phyloP scores from a whole-genome alignment of 53 echinoderm and acorn worm species.

The Paelopatides confundens region DNA sequence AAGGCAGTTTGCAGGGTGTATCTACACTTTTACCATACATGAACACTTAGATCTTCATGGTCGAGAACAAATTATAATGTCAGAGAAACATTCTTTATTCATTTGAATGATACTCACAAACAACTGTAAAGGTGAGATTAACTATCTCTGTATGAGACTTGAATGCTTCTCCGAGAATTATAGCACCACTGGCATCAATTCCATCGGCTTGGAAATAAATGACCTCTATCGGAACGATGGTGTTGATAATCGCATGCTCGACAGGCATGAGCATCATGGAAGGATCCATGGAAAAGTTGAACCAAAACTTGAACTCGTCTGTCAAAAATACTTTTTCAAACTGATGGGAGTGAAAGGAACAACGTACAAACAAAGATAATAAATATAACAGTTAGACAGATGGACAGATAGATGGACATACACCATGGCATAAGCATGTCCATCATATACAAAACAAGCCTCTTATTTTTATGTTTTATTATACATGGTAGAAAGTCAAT shows the following conservation, averaged over 20 bases:
- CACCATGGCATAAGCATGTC: no score
- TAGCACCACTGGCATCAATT: conserved; percentile 52
- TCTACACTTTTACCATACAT: no score
- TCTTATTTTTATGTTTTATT: no score
- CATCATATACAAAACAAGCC: no score
- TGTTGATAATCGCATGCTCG: conserved; percentile 75
- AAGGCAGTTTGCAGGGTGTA: no score
- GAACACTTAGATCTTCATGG: no score
- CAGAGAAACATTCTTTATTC: no score
- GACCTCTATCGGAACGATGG: conserved; percentile 82
- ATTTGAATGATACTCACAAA: conserved; percentile 42
- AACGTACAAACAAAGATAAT: no score
- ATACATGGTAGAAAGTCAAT: no score
- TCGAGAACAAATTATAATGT: no score
- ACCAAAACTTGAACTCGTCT: conserved; percentile 84
- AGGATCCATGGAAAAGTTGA: conserved; percentile 91
- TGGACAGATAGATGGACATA: no score
- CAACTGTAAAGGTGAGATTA: conserved; percentile 76
- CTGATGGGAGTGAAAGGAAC: conserved; percentile 14
- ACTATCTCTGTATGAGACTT: conserved; percentile 68
- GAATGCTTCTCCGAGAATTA: conserved; percentile 70
- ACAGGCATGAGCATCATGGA: conserved; percentile 69
- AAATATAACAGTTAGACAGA: no score
- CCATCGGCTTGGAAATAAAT: conserved; percentile 72
- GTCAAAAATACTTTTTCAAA: conserved; percentile 92